phyloP scores from a whole-genome alignment of 2,888 invertebrate species.

The Orchesella flavescens region DNA sequence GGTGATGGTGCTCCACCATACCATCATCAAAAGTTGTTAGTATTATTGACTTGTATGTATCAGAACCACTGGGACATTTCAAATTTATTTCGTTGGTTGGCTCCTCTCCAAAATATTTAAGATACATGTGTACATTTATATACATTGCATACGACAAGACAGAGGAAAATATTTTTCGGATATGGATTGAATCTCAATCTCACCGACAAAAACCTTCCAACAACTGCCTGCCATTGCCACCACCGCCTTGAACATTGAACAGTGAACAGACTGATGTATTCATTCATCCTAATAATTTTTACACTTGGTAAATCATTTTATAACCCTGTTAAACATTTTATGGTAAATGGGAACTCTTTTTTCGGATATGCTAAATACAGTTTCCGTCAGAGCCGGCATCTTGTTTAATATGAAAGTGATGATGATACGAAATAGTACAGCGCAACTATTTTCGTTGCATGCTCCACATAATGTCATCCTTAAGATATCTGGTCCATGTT shows the following conservation, averaged over 20 bases:
- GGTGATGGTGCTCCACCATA: too few relatives aligned
- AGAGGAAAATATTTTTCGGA: slow-evolving; percentile 6
- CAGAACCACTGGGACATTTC: slow-evolving; percentile 33
- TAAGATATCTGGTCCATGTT: background rate
- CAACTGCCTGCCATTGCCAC: background rate
- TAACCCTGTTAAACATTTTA: slow-evolving; percentile 38
- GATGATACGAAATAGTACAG: background rate
- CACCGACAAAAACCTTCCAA: slow-evolving; percentile 25
- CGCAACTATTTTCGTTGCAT: background rate
- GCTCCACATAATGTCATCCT: background rate
- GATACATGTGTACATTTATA: background rate
- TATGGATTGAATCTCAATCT: background rate
- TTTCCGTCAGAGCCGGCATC: background rate
- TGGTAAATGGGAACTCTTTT: slow-evolving; percentile 1
- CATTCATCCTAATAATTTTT: slow-evolving; percentile 47
- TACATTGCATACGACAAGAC: background rate
- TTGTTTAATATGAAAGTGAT: background rate
- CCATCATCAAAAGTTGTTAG: slow-evolving; percentile 28
- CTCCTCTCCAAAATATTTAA: slow-evolving; percentile 36
- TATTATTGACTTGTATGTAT: slow-evolving; percentile 29
- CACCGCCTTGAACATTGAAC: background rate
- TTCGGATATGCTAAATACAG: background rate
- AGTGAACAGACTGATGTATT: slow-evolving; percentile 26
- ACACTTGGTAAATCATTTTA: slow-evolving; percentile 51
- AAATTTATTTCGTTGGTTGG: slow-evolving; percentile 38